Evolutionary conservation across 2,888 invertebrate species (phyloP).

Genomic region (Helobdella robusta): DNA sequence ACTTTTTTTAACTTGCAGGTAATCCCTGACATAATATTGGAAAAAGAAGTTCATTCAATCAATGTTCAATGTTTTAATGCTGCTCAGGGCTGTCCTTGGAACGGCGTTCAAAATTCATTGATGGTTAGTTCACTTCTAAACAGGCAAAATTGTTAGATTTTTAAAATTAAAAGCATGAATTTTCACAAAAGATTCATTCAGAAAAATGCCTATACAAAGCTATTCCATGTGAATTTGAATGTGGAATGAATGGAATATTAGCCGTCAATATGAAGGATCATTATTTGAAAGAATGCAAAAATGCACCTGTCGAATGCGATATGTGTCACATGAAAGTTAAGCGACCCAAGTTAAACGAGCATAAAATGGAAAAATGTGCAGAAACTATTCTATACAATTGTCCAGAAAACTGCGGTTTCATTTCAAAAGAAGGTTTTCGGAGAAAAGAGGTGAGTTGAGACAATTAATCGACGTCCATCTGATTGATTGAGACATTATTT

Average conservation of each 20-base stretch:
- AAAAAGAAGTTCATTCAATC: not conserved
- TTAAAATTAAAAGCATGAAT: not conserved
- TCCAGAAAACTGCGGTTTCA: not conserved
- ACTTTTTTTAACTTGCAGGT: not conserved
- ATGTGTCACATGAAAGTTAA: not conserved
- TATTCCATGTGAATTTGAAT: not conserved
- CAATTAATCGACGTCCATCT: not conserved
- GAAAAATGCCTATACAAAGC: constrained; percentile 3
- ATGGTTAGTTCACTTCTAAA: not conserved
- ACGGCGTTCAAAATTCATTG: not conserved
- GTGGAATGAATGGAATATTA: constrained; percentile 3
- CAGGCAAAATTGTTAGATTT: not conserved
- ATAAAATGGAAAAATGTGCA: not conserved
- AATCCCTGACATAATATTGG: not conserved
- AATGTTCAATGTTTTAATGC: not conserved
- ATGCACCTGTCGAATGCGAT: not conserved
- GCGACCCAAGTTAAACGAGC: not conserved
- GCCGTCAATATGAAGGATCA: not conserved
- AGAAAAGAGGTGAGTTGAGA: not conserved
- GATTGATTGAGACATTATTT: not conserved
- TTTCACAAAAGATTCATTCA: constrained; percentile 11
- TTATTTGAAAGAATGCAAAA: not conserved
- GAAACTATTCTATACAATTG: constrained; percentile 5
- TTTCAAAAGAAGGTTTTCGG: not conserved
- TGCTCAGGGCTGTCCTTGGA: not conserved